phyloP scores from a whole-genome alignment of 1,140 invertebrate genomes.

The Oncopeltus fasciatus region DNA sequence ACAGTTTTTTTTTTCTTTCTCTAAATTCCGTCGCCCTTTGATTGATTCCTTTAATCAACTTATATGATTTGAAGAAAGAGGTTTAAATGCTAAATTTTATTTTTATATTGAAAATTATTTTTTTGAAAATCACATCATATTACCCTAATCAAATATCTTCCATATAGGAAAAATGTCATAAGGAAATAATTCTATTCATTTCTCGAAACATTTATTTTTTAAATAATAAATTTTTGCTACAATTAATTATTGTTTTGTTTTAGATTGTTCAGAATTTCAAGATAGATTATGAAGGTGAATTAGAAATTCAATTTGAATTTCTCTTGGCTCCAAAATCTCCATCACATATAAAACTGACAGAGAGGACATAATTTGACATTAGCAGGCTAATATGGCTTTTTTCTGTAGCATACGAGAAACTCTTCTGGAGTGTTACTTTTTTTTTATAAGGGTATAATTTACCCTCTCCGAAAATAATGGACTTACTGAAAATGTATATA shows the following conservation, averaged over 20 bases:
- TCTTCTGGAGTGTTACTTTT: not conserved
- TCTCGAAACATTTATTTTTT: no score
- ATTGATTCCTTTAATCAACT: no score
- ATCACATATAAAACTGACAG: slow-evolving; percentile 46
- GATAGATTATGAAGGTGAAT: slow-evolving; percentile 46
- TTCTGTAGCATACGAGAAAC: not conserved
- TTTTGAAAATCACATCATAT: no score
- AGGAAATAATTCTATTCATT: not conserved
- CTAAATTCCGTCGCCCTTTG: no score
- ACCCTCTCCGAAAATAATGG: not conserved
- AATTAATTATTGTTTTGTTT: no score
- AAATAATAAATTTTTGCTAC: no score
- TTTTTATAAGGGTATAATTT: not conserved
- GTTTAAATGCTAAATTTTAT: no score
- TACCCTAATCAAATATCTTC: not conserved
- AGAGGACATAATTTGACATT: slow-evolving; percentile 25
- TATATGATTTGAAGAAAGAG: no score
- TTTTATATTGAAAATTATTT: no score
- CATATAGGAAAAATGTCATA: not conserved
- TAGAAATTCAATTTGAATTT: slow-evolving; percentile 63
- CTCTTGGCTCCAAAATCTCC: slow-evolving; percentile 55
- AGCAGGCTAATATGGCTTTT: not conserved
- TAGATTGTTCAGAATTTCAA: slow-evolving; percentile 54
- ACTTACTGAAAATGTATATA: not conserved
- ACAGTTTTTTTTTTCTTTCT: no score